A percentile compares a stretch with the other conserved stretches of the same genome.
phyloP scores from a whole-genome alignment of 2,113 vertebrate species.

The Chaetodon trifascialis region DNA sequence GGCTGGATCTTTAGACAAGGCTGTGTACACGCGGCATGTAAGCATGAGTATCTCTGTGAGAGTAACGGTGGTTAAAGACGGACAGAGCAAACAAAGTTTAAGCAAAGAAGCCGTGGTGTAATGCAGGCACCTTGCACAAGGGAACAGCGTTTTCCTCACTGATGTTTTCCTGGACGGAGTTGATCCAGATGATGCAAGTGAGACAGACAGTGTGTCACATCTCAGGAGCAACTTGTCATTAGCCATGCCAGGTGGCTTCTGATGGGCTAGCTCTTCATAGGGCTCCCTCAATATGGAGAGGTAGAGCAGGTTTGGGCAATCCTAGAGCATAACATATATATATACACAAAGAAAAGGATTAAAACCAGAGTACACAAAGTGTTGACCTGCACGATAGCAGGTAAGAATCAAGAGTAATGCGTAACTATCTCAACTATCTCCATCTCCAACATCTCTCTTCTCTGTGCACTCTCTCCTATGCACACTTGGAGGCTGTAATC shows the following conservation, averaged over 20 bases:
- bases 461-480: not conserved
- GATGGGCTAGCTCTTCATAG: conserved; percentile 78
- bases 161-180: conserved; percentile 85
- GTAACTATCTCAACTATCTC: not conserved
- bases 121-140: conserved; percentile 81
- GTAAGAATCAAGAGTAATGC: conserved; percentile 13
- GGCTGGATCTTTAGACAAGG: not conserved
- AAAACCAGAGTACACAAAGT: conserved; percentile 5
- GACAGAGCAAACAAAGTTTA: not conserved
- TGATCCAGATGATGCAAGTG: conserved; percentile 86
- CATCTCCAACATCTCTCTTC: conserved; percentile 2
- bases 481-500: conserved; percentile 9
- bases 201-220: conserved; percentile 82
- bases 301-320: conserved; percentile 86
- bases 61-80: not conserved
- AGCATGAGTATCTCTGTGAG: not conserved
- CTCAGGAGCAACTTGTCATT: conserved; percentile 75
- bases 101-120: not conserved
- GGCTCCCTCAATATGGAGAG: conserved; percentile 86
- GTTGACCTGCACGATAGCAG: not conserved
- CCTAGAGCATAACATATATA: conserved; percentile 73
- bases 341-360: not conserved
- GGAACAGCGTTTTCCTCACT: conserved; percentile 83
- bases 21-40: not conserved
- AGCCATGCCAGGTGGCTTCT: conserved; percentile 53